These are phyloP conservation scores for Trichonephila clavipes DNA, from an alignment of 1,140 invertebrate genomes.

Conservation along the genomic window DNA sequence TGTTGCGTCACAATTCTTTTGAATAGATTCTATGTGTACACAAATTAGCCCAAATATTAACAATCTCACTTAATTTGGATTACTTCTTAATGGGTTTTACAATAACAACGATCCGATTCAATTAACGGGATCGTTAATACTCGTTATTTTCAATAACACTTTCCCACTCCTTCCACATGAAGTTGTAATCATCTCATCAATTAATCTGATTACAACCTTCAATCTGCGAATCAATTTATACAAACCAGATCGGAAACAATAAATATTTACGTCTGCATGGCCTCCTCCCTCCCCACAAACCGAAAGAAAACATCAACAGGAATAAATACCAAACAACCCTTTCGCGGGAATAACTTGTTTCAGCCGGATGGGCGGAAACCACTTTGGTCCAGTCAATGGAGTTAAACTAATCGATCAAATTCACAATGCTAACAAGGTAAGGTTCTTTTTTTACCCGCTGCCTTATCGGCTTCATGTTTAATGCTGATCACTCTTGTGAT, in stretches of 20 bases:
- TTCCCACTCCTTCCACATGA: too few relatives aligned
- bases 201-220: neutral
- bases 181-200: neutral
- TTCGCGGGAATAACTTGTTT: neutral
- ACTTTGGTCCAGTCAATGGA: neutral
- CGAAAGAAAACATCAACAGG: neutral
- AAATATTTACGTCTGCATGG: conserved; percentile 12
- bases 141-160: too few relatives aligned
- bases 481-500: neutral
- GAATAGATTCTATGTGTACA: too few relatives aligned
- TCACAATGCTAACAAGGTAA: neutral
- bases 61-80: too few relatives aligned
- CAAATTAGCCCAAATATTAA: too few relatives aligned
- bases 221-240: neutral
- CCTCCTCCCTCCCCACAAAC: too few relatives aligned
- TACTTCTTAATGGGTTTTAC: too few relatives aligned
- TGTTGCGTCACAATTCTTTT: too few relatives aligned
- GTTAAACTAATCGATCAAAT: conserved; percentile 33
- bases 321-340: conserved; percentile 18
- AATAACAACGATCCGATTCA: too few relatives aligned
- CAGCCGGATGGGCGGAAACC: neutral
- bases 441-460: neutral
- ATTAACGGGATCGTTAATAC: too few relatives aligned
- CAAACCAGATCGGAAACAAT: neutral
- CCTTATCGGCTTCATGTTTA: conserved; percentile 1